These are phyloP conservation scores for Coilia nasus DNA, from an alignment of 2,797 vertebrate species.

Conservation along the genomic window DNA sequence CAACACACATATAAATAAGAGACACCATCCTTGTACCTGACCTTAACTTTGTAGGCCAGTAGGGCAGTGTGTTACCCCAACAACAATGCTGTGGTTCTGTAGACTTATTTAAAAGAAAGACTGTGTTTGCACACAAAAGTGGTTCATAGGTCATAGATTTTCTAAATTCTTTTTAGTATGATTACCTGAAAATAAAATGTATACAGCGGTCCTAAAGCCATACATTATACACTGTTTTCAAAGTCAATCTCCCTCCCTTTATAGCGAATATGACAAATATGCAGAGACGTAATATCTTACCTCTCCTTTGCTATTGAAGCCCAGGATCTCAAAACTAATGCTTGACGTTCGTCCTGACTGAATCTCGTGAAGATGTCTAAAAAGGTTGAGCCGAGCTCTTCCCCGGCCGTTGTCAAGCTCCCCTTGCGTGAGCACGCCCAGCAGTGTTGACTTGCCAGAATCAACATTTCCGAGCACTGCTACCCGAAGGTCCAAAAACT, in stretches of 20 bases:
- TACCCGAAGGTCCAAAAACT: conserved; percentile 89
- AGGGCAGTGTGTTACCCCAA: too few relatives aligned
- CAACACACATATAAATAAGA: not conserved
- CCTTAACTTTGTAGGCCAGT: not conserved
- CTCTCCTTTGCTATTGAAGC: conserved; percentile 91
- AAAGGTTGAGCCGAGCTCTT: conserved; percentile 87
- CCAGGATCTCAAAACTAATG: conserved; percentile 91
- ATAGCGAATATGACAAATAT: not conserved
- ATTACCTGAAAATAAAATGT: not conserved
- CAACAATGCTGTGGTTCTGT: too few relatives aligned
- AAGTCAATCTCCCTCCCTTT: not conserved
- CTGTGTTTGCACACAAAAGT: not conserved
- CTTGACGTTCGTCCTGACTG: conserved; percentile 89
- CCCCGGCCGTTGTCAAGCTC: conserved; percentile 89
- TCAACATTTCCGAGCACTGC: conserved; percentile 90
- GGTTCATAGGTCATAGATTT: too few relatives aligned
- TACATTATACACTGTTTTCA: not conserved
- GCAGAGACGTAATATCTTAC: conserved; percentile 62
- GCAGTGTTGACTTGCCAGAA: conserved; percentile 88
- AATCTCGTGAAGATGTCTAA: conserved; percentile 90
- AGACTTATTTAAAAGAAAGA: not conserved
- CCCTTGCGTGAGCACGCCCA: conserved; percentile 88
- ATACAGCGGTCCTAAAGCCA: not conserved
- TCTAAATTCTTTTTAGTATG: not conserved
- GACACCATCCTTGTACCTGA: too few relatives aligned